Conservation (phyloP, 2,113 vertebrate genomes). For the Hydropotes inermis region DNA sequence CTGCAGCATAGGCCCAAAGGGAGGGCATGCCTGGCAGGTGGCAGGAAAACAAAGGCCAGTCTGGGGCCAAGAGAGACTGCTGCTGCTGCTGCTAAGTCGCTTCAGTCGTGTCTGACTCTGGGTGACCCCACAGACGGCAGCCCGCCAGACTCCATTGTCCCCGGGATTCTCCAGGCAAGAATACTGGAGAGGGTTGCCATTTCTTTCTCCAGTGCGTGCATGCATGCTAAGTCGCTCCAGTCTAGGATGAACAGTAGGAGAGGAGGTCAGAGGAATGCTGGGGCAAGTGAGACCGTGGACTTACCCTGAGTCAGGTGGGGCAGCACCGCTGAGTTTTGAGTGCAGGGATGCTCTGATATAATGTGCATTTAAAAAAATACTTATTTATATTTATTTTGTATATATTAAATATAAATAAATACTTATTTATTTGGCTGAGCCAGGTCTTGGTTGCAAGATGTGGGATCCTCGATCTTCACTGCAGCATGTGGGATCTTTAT, state of each 20-base stretch:
- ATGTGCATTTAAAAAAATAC: not conserved
- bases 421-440: not conserved
- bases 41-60: not conserved
- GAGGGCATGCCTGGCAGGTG: not conserved
- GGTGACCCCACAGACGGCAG: fast-evolving
- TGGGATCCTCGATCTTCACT: not conserved
- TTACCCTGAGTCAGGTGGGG: not conserved
- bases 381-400: not conserved
- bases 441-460: not conserved
- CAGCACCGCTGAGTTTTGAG: not conserved
- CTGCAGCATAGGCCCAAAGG: too few species aligned
- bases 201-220: not conserved
- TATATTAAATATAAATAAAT: too few species aligned
- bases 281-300: not conserved
- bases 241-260: not conserved
- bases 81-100: not conserved
- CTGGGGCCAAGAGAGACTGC: not conserved
- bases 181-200: not conserved
- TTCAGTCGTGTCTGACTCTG: not conserved
- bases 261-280: not conserved
- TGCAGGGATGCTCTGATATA: not conserved
- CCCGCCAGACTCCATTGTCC: not conserved
- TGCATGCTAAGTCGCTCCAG: not conserved
- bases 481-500: not conserved
- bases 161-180: not conserved